phyloP scores from a whole-genome alignment of 1,140 invertebrate species.

The Habropoda laboriosa region DNA sequence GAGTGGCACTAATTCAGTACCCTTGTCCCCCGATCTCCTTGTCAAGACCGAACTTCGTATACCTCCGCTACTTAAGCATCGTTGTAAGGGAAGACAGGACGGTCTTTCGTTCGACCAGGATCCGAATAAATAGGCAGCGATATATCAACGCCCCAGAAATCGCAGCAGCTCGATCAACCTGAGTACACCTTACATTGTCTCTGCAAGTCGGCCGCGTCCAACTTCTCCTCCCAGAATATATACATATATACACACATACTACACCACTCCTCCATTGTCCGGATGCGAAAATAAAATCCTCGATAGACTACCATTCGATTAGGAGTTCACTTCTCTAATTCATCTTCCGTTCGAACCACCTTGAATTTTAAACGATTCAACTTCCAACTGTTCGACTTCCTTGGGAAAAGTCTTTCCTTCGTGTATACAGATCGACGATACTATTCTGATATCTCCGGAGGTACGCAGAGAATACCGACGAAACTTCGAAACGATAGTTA shows the following conservation, averaged over 20 bases:
- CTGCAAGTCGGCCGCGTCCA: constrained; percentile 32
- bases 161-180: constrained; percentile 44
- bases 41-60: constrained; percentile 59
- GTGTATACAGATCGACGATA: too few relatives aligned
- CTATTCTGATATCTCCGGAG: too few relatives aligned
- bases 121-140: constrained; percentile 73
- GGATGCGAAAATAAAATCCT: not conserved
- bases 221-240: not conserved
- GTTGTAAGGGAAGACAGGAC: constrained; percentile 61
- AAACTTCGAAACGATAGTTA: not conserved
- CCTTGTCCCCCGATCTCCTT: constrained; percentile 75
- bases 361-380: not conserved
- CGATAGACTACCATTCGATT: not conserved
- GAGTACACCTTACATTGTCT: constrained; percentile 60
- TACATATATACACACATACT: too few relatives aligned
- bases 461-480: not conserved
- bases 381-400: not conserved
- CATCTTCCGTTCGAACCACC: not conserved
- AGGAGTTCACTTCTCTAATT: not conserved
- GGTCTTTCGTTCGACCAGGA: constrained; percentile 71
- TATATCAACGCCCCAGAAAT: constrained; percentile 72
- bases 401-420: too few relatives aligned
- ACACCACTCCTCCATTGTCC: not conserved
- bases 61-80: constrained; percentile 58
- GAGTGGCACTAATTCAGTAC: constrained; percentile 78